Percentiles rank a stretch among this genome's conserved stretches.
phyloP scores from a whole-genome alignment of 2,888 invertebrate genomes.

The Acanthoscelides obtectus region DNA sequence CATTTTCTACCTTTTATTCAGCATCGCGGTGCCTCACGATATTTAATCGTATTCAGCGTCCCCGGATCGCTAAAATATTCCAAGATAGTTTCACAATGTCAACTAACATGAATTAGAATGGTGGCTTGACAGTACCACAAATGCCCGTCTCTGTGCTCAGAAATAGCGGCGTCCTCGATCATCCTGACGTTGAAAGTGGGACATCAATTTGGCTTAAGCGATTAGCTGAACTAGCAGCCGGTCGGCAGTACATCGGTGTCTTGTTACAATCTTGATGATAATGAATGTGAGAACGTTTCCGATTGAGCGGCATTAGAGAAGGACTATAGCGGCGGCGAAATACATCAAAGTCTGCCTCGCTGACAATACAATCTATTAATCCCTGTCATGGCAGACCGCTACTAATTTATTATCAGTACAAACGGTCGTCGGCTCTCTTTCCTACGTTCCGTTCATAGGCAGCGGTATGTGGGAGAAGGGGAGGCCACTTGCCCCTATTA shows the following conservation, averaged over 20 bases:
- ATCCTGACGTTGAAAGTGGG: neutral
- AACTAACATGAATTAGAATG: no score
- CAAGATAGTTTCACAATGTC: no score
- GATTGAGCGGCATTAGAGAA: conserved; percentile 42
- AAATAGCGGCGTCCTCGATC: no score
- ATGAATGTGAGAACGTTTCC: conserved; percentile 46
- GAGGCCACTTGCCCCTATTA: no score
- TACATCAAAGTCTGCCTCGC: conserved; percentile 46
- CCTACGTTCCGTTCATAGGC: conserved; percentile 17
- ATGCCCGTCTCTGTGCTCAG: no score
- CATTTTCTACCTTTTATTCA: no score
- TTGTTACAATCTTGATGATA: conserved; percentile 30
- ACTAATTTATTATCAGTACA: conserved; percentile 43
- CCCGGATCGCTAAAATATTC: no score
- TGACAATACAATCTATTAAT: conserved; percentile 48
- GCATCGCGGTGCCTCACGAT: no score
- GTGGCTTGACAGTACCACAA: no score
- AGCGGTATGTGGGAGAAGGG: no score
- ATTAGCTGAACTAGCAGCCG: neutral
- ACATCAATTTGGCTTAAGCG: neutral
- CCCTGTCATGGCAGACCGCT: conserved; percentile 43
- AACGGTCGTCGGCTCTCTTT: conserved; percentile 21
- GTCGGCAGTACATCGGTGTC: neutral
- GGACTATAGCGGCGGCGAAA: conserved; percentile 30
- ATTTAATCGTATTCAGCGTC: no score